A percentile compares a stretch with the other conserved stretches of the same genome.
phyloP scores from a whole-genome alignment of 2,888 invertebrate species.

The Phrixothrix hirtus region DNA sequence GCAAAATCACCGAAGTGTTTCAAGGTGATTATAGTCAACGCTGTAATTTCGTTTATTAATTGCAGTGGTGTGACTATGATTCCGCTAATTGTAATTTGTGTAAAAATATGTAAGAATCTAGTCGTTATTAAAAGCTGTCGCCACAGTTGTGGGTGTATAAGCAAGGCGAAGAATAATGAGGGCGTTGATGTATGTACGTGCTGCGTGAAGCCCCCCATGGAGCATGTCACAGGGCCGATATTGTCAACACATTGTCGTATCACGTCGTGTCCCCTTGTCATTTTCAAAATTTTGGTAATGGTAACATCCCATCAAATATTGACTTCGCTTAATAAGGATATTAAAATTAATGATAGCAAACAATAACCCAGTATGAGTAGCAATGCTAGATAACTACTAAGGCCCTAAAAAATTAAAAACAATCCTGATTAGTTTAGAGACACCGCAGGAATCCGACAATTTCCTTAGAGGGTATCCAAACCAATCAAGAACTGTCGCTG shows the following conservation, averaged over 20 bases:
- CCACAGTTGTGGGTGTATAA: slow-evolving; percentile 34
- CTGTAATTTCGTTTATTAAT: neutral
- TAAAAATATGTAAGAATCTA: slow-evolving; percentile 20
- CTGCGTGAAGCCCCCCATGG: slow-evolving; percentile 35
- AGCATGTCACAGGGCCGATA: slow-evolving; percentile 34
- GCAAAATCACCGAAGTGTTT: slow-evolving; percentile 8
- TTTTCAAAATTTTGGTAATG: slow-evolving; percentile 4
- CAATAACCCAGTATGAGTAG: slow-evolving; percentile 38
- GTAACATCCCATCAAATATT: neutral
- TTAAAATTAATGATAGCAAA: slow-evolving; percentile 38
- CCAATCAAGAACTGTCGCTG: slow-evolving; percentile 37
- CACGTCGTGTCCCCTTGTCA: too few relatives aligned
- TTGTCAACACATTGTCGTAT: slow-evolving; percentile 33
- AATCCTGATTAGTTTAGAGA: slow-evolving; percentile 35
- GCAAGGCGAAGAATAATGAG: slow-evolving; percentile 33
- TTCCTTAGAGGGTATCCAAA: slow-evolving; percentile 31
- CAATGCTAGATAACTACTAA: slow-evolving; percentile 21
- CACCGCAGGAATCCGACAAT: slow-evolving; percentile 34
- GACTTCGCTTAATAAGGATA: slow-evolving; percentile 17
- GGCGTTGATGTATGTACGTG: slow-evolving; percentile 37
- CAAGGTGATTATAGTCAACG: neutral
- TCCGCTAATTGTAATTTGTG: slow-evolving; percentile 9
- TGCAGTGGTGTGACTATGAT: neutral
- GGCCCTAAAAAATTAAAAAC: slow-evolving; percentile 32
- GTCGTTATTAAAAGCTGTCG: slow-evolving; percentile 37